Evolutionary conservation across 2,888 invertebrate genomes (phyloP).

Genomic region (Lepidocyrtoides sp.): DNA sequence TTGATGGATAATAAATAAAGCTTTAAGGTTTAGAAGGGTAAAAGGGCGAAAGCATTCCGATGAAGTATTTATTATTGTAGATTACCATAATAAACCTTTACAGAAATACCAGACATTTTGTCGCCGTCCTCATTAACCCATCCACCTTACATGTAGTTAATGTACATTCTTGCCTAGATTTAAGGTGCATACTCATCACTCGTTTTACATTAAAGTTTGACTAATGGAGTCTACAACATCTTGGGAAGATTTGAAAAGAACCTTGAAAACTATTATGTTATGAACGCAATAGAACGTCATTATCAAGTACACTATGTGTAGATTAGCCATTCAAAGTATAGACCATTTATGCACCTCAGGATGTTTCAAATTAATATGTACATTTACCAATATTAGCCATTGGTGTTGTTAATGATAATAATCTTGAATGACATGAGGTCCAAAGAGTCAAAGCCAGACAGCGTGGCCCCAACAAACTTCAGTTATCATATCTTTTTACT

Average conservation of each 20-base stretch:
- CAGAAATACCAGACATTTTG: constrained; percentile 53
- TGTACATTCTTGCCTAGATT: no score
- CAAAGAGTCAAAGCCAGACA: constrained; percentile 80
- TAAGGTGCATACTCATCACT: no score
- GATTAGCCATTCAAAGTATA: no score
- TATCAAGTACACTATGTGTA: no score
- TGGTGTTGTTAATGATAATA: constrained; percentile 30
- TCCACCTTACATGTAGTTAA: no score
- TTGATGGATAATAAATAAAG: no score
- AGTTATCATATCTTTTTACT: constrained; percentile 57
- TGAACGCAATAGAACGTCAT: not conserved
- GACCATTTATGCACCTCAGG: no score
- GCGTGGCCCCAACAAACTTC: constrained; percentile 78
- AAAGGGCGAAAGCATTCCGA: no score
- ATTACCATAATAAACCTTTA: not conserved
- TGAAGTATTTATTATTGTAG: no score
- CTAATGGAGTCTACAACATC: constrained; percentile 37
- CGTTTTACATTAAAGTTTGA: constrained; percentile 42
- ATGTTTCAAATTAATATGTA: no score
- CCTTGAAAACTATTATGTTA: constrained; percentile 56
- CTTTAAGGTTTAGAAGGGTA: no score
- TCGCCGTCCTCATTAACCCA: constrained; percentile 60
- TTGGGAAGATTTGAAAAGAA: constrained; percentile 41
- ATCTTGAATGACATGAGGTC: constrained; percentile 69
- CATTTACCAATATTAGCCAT: not conserved